Percentiles rank a stretch among this genome's conserved stretches.
Evolutionary conservation across 53 echinoderm and acorn worm genomes (phyloP).

Genomic region (Arbacia lixula): DNA sequence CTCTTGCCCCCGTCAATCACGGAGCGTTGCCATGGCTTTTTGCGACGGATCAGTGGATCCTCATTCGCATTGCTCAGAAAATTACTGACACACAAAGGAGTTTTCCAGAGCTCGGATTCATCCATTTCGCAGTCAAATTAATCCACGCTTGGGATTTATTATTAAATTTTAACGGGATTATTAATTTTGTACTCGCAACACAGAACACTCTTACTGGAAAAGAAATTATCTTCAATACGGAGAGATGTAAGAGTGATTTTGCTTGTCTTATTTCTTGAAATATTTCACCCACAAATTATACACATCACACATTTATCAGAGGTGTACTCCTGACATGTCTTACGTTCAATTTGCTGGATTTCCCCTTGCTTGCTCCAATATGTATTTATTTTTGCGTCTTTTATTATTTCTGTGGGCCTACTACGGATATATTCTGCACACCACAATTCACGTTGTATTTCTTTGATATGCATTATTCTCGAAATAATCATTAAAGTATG

Average conservation of each 20-base stretch:
- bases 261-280: too few relatives aligned
- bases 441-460: too few relatives aligned
- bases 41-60: constrained; percentile 51
- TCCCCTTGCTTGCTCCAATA: too few relatives aligned
- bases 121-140: constrained; percentile 57
- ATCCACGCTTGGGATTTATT: constrained; percentile 56
- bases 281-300: too few relatives aligned
- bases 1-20: constrained; percentile 87
- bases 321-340: too few relatives aligned
- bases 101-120: constrained; percentile 52
- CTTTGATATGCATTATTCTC: too few relatives aligned
- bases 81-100: constrained; percentile 57
- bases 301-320: too few relatives aligned
- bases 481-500: too few relatives aligned
- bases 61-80: constrained; percentile 42
- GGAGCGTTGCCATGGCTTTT: constrained; percentile 67
- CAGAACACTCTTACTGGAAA: constrained; percentile 13
- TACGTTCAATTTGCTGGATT: too few relatives aligned
- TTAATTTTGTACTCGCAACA: constrained; percentile 48
- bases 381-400: too few relatives aligned
- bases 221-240: constrained; percentile 36
- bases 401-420: too few relatives aligned
- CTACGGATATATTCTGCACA: too few relatives aligned
- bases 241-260: constrained; percentile 28
- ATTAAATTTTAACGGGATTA: constrained; percentile 60